Percentiles rank a stretch among this genome's conserved stretches.
Evolutionary conservation across 2,113 vertebrate genomes (phyloP).

Genomic region (Pedetes capensis): DNA sequence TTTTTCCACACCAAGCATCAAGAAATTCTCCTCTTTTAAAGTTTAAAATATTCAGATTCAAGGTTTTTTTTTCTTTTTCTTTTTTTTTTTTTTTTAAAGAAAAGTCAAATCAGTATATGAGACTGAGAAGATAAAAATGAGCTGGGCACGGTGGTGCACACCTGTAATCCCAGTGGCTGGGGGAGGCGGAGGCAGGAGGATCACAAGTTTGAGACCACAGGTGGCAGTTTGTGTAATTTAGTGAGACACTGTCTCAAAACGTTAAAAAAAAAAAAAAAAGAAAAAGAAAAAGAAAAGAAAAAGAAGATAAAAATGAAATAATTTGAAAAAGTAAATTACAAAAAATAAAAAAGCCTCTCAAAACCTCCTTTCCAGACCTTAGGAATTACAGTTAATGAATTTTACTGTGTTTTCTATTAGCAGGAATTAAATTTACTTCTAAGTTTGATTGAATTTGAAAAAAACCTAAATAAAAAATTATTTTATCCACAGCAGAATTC

Average conservation of each 20-base stretch:
- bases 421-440: neutral
- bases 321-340: neutral
- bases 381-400: neutral
- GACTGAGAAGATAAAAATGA: neutral
- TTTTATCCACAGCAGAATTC: neutral
- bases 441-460: neutral
- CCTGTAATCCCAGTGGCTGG: too few species aligned
- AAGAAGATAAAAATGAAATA: neutral
- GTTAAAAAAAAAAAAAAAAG: too few species aligned
- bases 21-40: neutral
- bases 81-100: neutral
- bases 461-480: neutral
- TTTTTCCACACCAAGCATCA: too few species aligned
- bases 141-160: too few species aligned
- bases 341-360: neutral
- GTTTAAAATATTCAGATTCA: neutral
- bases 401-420: neutral
- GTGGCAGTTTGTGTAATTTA: too few species aligned
- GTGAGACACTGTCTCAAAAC: too few species aligned
- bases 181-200: too few species aligned
- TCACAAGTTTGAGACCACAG: too few species aligned
- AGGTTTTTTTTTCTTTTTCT: neutral
- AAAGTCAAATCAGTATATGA: neutral
- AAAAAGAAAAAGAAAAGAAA: too few species aligned
- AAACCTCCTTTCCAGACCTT: neutral